A percentile compares a stretch with the other conserved stretches of the same genome.
Evolutionary conservation across 2,888 invertebrate species (phyloP).

Genomic region (Alviniconcha strummeri): DNA sequence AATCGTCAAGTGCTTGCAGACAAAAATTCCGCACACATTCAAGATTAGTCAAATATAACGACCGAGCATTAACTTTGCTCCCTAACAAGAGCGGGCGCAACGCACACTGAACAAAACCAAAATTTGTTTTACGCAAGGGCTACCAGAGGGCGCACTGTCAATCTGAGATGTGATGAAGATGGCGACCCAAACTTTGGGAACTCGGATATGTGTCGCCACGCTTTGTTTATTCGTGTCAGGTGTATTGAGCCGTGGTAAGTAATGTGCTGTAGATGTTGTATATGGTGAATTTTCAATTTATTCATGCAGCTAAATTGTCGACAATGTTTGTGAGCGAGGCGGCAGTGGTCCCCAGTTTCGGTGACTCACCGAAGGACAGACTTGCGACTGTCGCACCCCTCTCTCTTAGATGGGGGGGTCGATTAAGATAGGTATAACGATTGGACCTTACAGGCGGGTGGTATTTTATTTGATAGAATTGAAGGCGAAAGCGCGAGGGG

Average conservation of each 20-base stretch:
- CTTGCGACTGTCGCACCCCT: conserved; percentile 8
- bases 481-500: no score
- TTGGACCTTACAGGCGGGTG: no score
- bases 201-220: conserved; percentile 19
- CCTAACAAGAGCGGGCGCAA: not conserved
- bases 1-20: not conserved
- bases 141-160: conserved; percentile 30
- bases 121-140: not conserved
- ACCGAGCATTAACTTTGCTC: not conserved
- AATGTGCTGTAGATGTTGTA: no score
- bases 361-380: conserved; percentile 3
- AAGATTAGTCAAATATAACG: not conserved
- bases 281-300: not conserved
- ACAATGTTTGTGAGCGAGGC: no score
- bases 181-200: conserved; percentile 32
- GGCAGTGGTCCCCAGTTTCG: not conserved
- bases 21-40: not conserved
- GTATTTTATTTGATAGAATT: no score
- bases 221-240: conserved; percentile 13
- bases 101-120: not conserved
- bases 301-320: no score
- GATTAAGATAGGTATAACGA: no score
- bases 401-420: not conserved
- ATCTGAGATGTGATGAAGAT: conserved; percentile 25
- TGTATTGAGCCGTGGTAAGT: conserved; percentile 19